Evolutionary conservation across 2,113 vertebrate genomes (phyloP), one percentile per base, ranked within the genome.

Genomic region (Callithrix jacchus): DNA sequence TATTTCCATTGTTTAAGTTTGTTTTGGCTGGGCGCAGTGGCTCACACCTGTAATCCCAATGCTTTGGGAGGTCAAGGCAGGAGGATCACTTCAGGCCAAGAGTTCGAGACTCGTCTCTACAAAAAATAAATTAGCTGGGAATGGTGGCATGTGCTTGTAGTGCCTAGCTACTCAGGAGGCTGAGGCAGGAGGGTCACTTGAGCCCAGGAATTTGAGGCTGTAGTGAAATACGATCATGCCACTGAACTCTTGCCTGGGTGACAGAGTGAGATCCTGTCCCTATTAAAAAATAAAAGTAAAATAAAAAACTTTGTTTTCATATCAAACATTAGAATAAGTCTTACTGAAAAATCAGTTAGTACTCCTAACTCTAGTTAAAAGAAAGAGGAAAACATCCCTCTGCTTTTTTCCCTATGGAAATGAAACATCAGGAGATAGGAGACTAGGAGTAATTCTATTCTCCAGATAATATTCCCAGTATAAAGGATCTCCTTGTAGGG

Each of bases 401-500:
- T 35, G 58, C 42, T 54, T 68, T 77, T 30, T 73, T 79, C 68
- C 35, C 87, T 27, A 17, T 18, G n/a, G 84, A 52, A 64, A 64
- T 30, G 61, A 64, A 54, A 89, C 17, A 45, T 54, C 40, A 58
- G 82, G 90, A 68, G 56, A 56, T 2, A 10, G 52, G 80, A 68
- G 61, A 89, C 16, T 2, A 35, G 87, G 54, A 18, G 37, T 20
- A 21, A 81, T 52, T 58, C 30, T 42, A 40, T 35, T 94, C 89
- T 61, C 91, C 86, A 42, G 52, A 32, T 64, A 61, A 88, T 18
- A 54, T 35, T 73, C 76, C 77, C 8, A 52, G 76, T 37, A 68
- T 73, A 74, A 87, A 96, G 94, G 84, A 27, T 61, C 80, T 92
- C 91, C 74, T 83, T 9, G 27, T 27, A 80, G 93, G 83, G 80